Base-by-base conservation (phyloP, 2,797 vertebrate genomes). In the Sphenopsis melanotis region DNA sequence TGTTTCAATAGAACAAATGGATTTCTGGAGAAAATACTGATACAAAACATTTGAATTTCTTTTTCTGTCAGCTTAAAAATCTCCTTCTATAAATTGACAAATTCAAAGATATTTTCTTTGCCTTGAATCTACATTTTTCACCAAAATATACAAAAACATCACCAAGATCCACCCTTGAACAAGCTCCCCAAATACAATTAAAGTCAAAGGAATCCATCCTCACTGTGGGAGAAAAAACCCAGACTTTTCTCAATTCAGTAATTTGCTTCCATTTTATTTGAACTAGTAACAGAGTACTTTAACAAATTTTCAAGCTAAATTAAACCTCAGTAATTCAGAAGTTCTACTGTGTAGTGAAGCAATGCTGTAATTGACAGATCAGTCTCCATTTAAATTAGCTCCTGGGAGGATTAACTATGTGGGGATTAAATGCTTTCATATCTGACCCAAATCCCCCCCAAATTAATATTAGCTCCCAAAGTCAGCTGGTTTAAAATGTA, bases 361-460 rank as follows among this genome's bases (percentile, higher is more conserved):
- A 80, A 24, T 68, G 56, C 61, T 82, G 36, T 83, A 95, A 94
- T 17, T 95, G 92, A 91, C 53, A 91, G 90, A 92, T 75, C 91
- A 83, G 82, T n/a, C 82, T 93, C 76, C 49, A 89, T 87, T 91
- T 94, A 94, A 93, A 96, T 92, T 89, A 92, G 72, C 68, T 94
- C 49, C 90, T 71, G 39, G 39, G 65, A 92, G 76, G 83, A 94
- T 95, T 94, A 95, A 56, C 65, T 93, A 81, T 30, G 55, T 59
- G 65, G 50, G 72, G 82, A 96, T 92, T 93, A 96, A 95, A 92
- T 92, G 72, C 89, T 93, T 95, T 93, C 93, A 86, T 89, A 96
- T 91, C 57, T 96, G 93, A 94, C 90, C 69, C 76, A 93, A 92
- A 94, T 92, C 15, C 44, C 24, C 49, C 50, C 39, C 0, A 66